Conservation (phyloP, 2,888 invertebrate genomes). For the Belgica antarctica region DNA sequence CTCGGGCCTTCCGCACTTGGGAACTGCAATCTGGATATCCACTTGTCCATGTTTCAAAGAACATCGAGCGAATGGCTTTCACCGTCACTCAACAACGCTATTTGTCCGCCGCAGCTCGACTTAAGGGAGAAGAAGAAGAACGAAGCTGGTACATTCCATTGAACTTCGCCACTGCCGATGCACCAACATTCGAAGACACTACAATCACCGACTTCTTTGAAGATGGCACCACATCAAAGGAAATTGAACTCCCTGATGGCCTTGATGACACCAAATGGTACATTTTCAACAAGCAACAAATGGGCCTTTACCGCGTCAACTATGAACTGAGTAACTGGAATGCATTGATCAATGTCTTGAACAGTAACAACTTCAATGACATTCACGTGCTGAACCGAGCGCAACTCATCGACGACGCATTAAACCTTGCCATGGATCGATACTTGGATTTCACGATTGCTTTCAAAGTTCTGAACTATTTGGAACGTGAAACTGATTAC, state of each 20-base stretch:
- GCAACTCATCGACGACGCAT: constrained; percentile 68
- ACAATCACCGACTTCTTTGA: constrained; percentile 3
- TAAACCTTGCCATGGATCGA: constrained; percentile 61
- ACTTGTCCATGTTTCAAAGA: constrained; percentile 61
- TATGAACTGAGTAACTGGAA: constrained; percentile 39
- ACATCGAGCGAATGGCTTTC: constrained; percentile 49
- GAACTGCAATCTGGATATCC: constrained; percentile 74
- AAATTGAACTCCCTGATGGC: background rate
- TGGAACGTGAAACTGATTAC: constrained; percentile 62
- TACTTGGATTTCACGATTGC: constrained; percentile 56
- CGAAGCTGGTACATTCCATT: constrained; percentile 40
- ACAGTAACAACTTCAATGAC: constrained; percentile 26
- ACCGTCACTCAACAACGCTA: constrained; percentile 21
- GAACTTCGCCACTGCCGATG: background rate
- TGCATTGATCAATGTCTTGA: background rate
- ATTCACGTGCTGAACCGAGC: constrained; percentile 61
- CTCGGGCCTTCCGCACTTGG: constrained; percentile 56
- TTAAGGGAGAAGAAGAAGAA: background rate
- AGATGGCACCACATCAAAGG: background rate
- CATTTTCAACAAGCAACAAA: constrained; percentile 43
- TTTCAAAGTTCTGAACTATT: constrained; percentile 50
- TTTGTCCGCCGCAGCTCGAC: background rate
- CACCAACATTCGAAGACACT: background rate
- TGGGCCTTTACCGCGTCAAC: constrained; percentile 41
- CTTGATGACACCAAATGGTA: constrained; percentile 33